Evolutionary conservation across 1,140 invertebrate genomes (phyloP).

Genomic region (Lasioglossum baleicum): DNA sequence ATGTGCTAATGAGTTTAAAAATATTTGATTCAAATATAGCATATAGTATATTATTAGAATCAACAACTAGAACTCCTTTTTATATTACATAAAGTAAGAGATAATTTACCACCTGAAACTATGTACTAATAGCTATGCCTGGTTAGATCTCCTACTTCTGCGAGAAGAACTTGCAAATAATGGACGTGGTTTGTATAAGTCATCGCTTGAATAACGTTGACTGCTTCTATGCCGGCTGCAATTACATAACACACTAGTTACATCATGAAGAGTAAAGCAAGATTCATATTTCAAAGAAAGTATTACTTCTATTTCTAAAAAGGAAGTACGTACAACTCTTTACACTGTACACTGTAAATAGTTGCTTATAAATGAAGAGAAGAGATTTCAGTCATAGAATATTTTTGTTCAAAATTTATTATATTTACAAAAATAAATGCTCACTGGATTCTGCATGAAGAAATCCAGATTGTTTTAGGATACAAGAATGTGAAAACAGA

Average conservation of each 20-base stretch:
- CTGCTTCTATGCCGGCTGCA: constrained; percentile 74
- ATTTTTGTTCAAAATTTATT: background rate
- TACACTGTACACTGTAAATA: background rate
- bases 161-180: constrained; percentile 79
- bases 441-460: background rate
- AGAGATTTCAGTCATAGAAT: background rate
- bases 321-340: constrained; percentile 12
- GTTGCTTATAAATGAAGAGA: background rate
- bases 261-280: background rate
- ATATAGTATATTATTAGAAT: constrained; percentile 31
- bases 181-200: constrained; percentile 85
- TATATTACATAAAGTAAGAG: constrained; percentile 43
- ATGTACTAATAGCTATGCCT: constrained; percentile 70
- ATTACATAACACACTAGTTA: constrained; percentile 47
- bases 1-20: constrained; percentile 40
- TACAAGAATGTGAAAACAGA: constrained; percentile 18
- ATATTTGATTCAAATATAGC: constrained; percentile 33
- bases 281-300: background rate
- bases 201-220: constrained; percentile 84
- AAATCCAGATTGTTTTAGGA: background rate
- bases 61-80: constrained; percentile 34
- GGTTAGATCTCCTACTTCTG: constrained; percentile 77
- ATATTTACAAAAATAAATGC: background rate
- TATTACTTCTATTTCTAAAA: background rate
- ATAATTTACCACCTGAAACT: constrained; percentile 59